Conservation (phyloP, 2,113 vertebrate species). For the Thalassarche chlororhynchos region DNA sequence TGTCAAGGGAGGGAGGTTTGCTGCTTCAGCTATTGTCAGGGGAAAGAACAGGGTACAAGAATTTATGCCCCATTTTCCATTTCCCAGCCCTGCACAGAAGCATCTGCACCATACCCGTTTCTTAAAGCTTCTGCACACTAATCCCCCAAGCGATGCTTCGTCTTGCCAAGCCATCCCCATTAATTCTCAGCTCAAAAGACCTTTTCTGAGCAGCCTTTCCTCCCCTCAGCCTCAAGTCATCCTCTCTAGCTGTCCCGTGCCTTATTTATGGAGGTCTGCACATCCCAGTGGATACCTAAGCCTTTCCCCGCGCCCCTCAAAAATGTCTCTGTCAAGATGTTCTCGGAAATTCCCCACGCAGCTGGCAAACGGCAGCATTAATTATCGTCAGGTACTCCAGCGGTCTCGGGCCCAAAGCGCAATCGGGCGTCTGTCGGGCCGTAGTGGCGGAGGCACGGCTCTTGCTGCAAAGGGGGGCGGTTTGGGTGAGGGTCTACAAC, state of each 20-base stretch:
- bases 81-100: background rate
- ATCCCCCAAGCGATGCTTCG: background rate
- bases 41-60: background rate
- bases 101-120: background rate
- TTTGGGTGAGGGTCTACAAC: fast-evolving
- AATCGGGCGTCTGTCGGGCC: fast-evolving
- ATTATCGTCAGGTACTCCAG: background rate
- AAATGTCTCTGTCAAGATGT: background rate
- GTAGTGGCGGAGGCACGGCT: fast-evolving
- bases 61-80: background rate
- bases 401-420: fast-evolving
- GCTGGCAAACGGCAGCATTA: fast-evolving
- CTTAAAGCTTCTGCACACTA: background rate
- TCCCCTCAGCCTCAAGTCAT: background rate
- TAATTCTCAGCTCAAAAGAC: background rate
- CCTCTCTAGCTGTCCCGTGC: background rate
- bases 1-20: conserved; percentile 89
- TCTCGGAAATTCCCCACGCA: background rate
- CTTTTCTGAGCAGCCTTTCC: background rate
- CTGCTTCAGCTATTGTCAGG: conserved; percentile 71
- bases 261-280: background rate
- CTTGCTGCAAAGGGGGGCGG: background rate
- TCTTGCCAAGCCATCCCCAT: background rate
- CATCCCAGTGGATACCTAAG: background rate
- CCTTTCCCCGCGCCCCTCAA: background rate